phyloP scores from a whole-genome alignment of 2,888 invertebrate genomes.

The Baronia brevicornis region DNA sequence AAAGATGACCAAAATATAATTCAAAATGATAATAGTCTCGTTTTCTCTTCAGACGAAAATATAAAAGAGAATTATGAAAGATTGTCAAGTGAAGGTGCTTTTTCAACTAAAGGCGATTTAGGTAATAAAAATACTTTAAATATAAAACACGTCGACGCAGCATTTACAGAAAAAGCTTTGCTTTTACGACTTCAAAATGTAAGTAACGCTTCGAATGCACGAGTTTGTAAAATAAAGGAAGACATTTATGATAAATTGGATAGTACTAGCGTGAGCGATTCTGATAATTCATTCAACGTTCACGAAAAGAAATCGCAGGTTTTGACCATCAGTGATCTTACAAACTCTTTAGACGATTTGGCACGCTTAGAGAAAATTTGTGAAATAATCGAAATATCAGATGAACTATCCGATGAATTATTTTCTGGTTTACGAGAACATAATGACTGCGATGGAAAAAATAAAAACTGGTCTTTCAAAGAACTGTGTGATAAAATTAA shows the following conservation, averaged over 20 bases:
- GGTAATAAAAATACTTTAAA: conserved; percentile 2
- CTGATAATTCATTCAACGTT: conserved; percentile 52
- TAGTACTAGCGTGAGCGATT: conserved; percentile 50
- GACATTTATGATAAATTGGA: conserved; percentile 64
- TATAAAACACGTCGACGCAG: conserved; percentile 5
- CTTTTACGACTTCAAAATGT: conserved; percentile 24
- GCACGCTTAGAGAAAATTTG: conserved; percentile 59
- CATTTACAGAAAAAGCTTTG: conserved; percentile 21
- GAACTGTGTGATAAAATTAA: conserved; percentile 59
- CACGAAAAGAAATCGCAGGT: conserved; percentile 53
- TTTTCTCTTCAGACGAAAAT: too few relatives aligned
- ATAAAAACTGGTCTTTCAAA: conserved; percentile 57
- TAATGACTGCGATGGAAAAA: conserved; percentile 16
- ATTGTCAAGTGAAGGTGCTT: conserved; percentile 3
- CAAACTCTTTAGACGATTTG: conserved; percentile 55
- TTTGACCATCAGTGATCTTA: conserved; percentile 49
- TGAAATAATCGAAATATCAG: conserved; percentile 65
- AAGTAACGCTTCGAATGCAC: conserved; percentile 26
- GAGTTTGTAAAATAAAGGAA: conserved; percentile 25
- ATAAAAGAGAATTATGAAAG: too few relatives aligned
- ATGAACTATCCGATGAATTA: conserved; percentile 56
- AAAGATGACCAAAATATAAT: too few relatives aligned
- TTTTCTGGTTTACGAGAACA: conserved; percentile 40
- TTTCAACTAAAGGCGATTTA: conserved; percentile 1
- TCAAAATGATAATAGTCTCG: too few relatives aligned